Evolutionary conservation across 2,113 vertebrate genomes (phyloP).

Genomic region (Scophthalmus maximus): DNA sequence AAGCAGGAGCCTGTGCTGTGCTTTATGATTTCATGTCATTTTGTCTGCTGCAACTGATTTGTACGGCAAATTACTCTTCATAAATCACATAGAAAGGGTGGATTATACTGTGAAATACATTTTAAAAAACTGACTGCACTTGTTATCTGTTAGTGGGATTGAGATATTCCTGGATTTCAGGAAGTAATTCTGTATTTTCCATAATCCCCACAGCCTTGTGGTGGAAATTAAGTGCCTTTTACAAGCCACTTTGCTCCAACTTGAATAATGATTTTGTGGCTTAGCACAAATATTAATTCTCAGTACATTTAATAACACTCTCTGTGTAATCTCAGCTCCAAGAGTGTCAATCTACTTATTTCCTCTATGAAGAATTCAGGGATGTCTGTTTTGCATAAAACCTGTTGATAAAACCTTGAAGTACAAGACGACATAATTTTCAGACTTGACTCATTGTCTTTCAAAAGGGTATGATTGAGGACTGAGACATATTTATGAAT

Average conservation of each 20-base stretch:
- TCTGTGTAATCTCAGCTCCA: slow-evolving; percentile 11
- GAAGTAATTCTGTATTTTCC: slow-evolving; percentile 18
- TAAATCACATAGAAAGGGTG: neutral
- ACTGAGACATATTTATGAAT: neutral
- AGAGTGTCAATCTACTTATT: neutral
- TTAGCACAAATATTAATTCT: slow-evolving; percentile 30
- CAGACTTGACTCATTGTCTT: slow-evolving; percentile 1
- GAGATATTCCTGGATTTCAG: neutral
- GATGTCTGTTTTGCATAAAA: slow-evolving; percentile 33
- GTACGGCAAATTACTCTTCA: neutral
- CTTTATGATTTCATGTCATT: slow-evolving; percentile 50
- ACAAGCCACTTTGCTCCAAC: slow-evolving; percentile 9
- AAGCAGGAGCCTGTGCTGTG: slow-evolving; percentile 6
- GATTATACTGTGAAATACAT: neutral
- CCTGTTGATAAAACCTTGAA: slow-evolving; percentile 53
- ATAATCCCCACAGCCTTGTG: neutral
- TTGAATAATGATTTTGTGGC: slow-evolving; percentile 17
- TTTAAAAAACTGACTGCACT: neutral
- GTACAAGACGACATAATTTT: neutral
- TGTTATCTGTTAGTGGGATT: neutral
- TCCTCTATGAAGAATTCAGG: neutral
- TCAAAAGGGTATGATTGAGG: neutral
- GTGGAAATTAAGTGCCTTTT: slow-evolving; percentile 5
- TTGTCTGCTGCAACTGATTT: neutral
- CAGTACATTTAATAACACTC: neutral